Evolutionary conservation across 2,113 vertebrate genomes (phyloP).

Genomic region (Trachemys scripta): DNA sequence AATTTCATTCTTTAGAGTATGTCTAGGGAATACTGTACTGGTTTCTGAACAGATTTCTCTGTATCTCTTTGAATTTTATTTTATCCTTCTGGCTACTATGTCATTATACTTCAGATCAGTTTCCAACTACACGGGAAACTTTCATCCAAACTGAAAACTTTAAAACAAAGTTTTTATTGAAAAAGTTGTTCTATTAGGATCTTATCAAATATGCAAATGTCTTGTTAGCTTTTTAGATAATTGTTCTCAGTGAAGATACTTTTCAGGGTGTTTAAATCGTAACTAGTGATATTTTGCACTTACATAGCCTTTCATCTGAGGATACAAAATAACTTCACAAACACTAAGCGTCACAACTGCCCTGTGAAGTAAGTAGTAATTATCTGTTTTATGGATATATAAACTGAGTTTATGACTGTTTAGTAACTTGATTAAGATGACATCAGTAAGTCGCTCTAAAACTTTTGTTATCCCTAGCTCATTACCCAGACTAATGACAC

Average conservation of each 20-base stretch:
- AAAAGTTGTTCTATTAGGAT: not conserved
- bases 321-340: not conserved
- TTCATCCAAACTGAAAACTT: not conserved
- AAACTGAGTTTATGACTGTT: not conserved
- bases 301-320: not conserved
- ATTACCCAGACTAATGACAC: accelerated
- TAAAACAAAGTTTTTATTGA: not conserved
- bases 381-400: not conserved
- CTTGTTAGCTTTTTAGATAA: not conserved
- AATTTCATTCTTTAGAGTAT: not conserved
- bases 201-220: not conserved
- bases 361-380: not conserved
- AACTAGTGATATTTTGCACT: not conserved
- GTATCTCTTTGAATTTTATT: not conserved
- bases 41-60: not conserved
- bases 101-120: not conserved
- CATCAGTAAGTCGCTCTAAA: not conserved
- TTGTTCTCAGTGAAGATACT: not conserved
- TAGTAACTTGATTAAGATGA: not conserved
- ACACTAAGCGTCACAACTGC: not conserved
- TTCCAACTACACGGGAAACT: not conserved
- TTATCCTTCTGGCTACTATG: not conserved
- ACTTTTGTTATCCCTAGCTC: not conserved
- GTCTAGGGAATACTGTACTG: not conserved
- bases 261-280: not conserved